Evolutionary conservation across 30 jellyfish, hydroid and myxozoan genomes (phyloP), one percentile per base, ranked within the genome.

Genomic region (Turritopsis rubra): DNA sequence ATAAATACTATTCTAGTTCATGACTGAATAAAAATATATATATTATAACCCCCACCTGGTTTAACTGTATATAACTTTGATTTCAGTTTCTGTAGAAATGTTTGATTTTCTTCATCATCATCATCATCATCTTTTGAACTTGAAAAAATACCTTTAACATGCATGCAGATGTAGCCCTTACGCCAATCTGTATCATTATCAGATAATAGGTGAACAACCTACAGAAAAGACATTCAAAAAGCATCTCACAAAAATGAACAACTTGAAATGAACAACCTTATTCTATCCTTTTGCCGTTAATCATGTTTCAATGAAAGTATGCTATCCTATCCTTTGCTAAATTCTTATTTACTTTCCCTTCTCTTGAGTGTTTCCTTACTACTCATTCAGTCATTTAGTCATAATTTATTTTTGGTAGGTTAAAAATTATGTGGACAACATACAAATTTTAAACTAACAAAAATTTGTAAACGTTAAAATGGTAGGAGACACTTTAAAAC

Each of bases 161-260:
- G 85, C 28, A 16, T 77, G 18, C 5, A 77, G 71, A 77, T 77
- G 53, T 77, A 77, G 7, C 53, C 85, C 8, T 77, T 30, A 19
- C 71, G 21, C 85, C 85, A 77, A 20, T 77, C 71, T 1, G 78
- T 77, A 29, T 77, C 85, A 77, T 77, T 66, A 1, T 25, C 20
- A 1, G 20, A 29, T 28, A 77, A 29, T 28, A 23, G 8, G 30
- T 27, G 28, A 68, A 68, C 30, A 23, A 68, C 77, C 77, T 68
- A 22, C 16, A 19, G 30, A 19, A 68, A n/a, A n/a, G n/a, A n/a
- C n/a, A n/a, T n/a, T n/a, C n/a, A 16, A 19, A 1, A 68, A 68
- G 30, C 21, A 27, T 68, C 30, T 68, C 4, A 7, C 19, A 9
- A 23, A 18, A 60, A 60, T 60, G 21, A 18, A 23, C 73, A 18